Evolutionary conservation across 1,140 invertebrate genomes (phyloP).

Genomic region (Drosophila quadrilineata): DNA sequence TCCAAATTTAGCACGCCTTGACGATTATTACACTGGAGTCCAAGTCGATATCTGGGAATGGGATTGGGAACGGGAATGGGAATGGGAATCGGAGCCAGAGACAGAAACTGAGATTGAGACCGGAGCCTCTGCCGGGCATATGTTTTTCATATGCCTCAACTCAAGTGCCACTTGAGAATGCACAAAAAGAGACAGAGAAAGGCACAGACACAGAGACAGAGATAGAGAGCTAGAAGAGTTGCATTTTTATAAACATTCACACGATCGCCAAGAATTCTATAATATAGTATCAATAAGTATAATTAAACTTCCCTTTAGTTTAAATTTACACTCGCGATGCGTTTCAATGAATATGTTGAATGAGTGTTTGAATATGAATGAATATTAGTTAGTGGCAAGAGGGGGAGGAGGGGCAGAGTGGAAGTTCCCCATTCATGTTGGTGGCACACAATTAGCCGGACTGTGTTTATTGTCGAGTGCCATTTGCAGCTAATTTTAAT

Average conservation of each 20-base stretch:
- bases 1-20: constrained; percentile 47
- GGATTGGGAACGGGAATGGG: too few relatives aligned
- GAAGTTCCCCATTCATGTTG: too few relatives aligned
- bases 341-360: neutral
- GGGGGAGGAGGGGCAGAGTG: too few relatives aligned
- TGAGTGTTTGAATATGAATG: constrained; percentile 9
- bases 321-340: constrained; percentile 38
- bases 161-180: constrained; percentile 49
- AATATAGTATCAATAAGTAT: constrained; percentile 39
- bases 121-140: constrained; percentile 25
- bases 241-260: constrained; percentile 54
- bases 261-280: constrained; percentile 14
- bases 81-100: too few relatives aligned
- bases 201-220: neutral
- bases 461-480: constrained; percentile 24
- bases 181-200: neutral
- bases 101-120: too few relatives aligned
- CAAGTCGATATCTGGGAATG: too few relatives aligned
- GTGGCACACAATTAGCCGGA: constrained; percentile 49
- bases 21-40: constrained; percentile 48
- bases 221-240: neutral
- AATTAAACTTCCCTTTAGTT: constrained; percentile 61
- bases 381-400: constrained; percentile 28
- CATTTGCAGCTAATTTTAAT: constrained; percentile 55
- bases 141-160: constrained; percentile 44